Conservation (phyloP, 2,113 vertebrate genomes). For the Neogobius melanostomus region DNA sequence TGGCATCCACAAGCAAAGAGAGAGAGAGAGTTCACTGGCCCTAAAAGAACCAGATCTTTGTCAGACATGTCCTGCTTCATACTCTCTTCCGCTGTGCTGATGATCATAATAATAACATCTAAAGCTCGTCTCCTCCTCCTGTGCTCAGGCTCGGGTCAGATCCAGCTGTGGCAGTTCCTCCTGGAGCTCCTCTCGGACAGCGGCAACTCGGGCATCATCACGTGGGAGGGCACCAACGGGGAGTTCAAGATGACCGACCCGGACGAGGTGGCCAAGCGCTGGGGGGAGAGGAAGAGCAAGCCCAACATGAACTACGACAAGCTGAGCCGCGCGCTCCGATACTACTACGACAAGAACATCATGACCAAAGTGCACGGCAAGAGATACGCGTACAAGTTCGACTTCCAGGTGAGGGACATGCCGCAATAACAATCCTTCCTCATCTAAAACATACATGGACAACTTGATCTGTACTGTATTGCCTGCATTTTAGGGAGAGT, state of each 20-base stretch:
- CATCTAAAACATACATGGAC: no score
- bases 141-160: constrained; percentile 79
- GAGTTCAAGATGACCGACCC: constrained; percentile 89
- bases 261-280: constrained; percentile 85
- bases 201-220: constrained; percentile 78
- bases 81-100: background rate
- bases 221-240: constrained; percentile 83
- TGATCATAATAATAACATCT: background rate
- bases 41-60: no score
- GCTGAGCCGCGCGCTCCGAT: constrained; percentile 76
- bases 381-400: constrained; percentile 79
- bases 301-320: constrained; percentile 85
- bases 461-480: no score
- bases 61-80: background rate
- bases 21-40: no score
- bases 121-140: background rate
- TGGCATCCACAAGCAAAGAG: no score
- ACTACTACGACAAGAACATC: constrained; percentile 84
- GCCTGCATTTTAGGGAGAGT: no score
- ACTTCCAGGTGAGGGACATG: constrained; percentile 64
- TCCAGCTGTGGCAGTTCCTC: constrained; percentile 86
- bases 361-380: constrained; percentile 84
- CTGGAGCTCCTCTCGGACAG: constrained; percentile 83
- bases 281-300: constrained; percentile 85
- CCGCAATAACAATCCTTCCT: background rate